phyloP scores from a whole-genome alignment of 2,888 invertebrate genomes.

The Eudemis profundana region DNA sequence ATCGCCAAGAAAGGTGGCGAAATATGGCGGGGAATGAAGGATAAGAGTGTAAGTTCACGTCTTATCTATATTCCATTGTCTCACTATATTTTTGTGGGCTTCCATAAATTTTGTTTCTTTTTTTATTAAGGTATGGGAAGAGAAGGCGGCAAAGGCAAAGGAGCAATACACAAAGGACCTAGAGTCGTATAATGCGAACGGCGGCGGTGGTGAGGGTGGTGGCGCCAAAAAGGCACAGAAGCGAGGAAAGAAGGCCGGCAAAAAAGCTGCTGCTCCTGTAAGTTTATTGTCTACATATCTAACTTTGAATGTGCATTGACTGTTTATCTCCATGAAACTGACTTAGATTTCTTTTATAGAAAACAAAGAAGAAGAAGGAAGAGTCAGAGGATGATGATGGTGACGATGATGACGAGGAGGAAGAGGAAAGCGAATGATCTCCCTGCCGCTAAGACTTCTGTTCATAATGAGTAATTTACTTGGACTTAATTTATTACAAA shows the following conservation, averaged over 20 bases:
- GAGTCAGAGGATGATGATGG: constrained; percentile 87
- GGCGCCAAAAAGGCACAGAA: constrained; percentile 84
- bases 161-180: constrained; percentile 95
- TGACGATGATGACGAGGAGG: constrained; percentile 85
- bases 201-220: constrained; percentile 86
- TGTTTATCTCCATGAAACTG: constrained; percentile 6
- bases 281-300: constrained; percentile 54
- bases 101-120: constrained; percentile 30
- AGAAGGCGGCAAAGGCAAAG: constrained; percentile 94
- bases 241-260: constrained; percentile 83
- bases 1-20: constrained; percentile 98
- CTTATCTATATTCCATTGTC: constrained; percentile 29
- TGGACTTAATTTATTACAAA: constrained; percentile 85
- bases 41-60: constrained; percentile 89
- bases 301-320: constrained; percentile 7
- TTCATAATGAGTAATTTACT: constrained; percentile 85
- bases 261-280: constrained; percentile 78
- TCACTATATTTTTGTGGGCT: constrained; percentile 23
- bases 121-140: constrained; percentile 92
- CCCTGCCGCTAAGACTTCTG: constrained; percentile 74
- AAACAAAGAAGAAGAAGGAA: constrained; percentile 86
- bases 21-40: constrained; percentile 95
- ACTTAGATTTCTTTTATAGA: constrained; percentile 57
- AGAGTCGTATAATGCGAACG: constrained; percentile 94
- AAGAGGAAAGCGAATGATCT: constrained; percentile 88